Base-by-base conservation (phyloP, 35 echinoderm and acorn worm species). In the Ptychodera flava region DNA sequence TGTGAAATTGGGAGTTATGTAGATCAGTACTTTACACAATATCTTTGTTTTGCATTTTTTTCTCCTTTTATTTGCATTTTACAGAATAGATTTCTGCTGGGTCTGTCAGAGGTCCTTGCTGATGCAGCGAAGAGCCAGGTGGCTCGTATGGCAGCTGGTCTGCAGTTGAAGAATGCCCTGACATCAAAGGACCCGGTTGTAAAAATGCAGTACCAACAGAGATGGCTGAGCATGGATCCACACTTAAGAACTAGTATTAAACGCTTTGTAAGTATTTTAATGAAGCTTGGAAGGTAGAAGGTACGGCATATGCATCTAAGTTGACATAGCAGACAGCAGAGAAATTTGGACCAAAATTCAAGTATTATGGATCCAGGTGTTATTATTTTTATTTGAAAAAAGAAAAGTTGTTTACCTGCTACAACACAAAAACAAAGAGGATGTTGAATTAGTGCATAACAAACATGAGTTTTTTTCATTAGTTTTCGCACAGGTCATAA, bases 101-200 rank as follows among this genome's bases (percentile, higher is more conserved):
- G 77, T 2, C 87, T 97, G 1, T 89, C 94, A 6, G 36, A 81
- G 31, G 78, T 86, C 79, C 89, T 97, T 32, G 88, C 88, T 27
- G 82, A 88, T 16, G n/a, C 83, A n/a, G 1, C 15, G 1, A 85
- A 93, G 64, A 89, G 77, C 0, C 89, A 86, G 16, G 94, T 97
- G 28, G 85, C 91, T 31, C 91, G 94, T 6, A 92, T 97, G 28
- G 94, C 94, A 6, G 94, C 94, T 34, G 89, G 94, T 35, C 85
- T 97, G 33, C 94, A 97, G 80, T 91, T 97, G 15, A 97, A 97
- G 79, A 97, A 97, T 75, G 87, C 89, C 28, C 91, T 97, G 32
- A 93, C 91, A 83, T 93, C 94, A 10, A 97, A 97, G 80, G 91
- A 90, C 36, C 91, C 94, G 15, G 35, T 34, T 16, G 36, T 93